A percentile compares a stretch with the other conserved stretches of the same genome.
These are phyloP conservation scores for Cryptops parisi DNA, from an alignment of 2,888 invertebrate genomes.

Conservation along the genomic window DNA sequence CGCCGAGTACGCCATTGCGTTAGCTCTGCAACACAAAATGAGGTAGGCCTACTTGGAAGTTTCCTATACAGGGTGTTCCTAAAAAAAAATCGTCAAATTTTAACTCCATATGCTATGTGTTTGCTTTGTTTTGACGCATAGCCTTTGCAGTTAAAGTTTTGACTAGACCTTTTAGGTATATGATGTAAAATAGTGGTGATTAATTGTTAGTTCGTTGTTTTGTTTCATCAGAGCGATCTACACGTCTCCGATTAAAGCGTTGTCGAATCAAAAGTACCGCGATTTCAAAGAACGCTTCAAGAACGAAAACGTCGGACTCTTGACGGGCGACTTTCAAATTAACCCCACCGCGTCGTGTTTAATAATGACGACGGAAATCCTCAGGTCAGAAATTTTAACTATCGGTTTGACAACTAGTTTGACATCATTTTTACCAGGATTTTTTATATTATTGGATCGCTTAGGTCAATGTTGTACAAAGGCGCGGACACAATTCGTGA, in stretches of 20 bases:
- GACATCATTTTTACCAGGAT: background rate
- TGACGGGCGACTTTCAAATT: conserved; percentile 92
- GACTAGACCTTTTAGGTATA: too few species aligned
- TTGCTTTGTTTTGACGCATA: too few species aligned
- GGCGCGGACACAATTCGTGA: conserved; percentile 91
- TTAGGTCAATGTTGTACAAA: conserved; percentile 75
- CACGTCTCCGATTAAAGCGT: conserved; percentile 96
- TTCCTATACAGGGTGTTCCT: too few species aligned
- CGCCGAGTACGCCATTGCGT: conserved; percentile 96
- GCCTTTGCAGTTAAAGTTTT: too few species aligned
- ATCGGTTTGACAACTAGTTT: too few species aligned
- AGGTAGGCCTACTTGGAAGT: conserved; percentile 39
- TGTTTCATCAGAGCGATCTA: conserved; percentile 57
- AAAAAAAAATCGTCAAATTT: too few species aligned
- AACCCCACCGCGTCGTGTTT: conserved; percentile 85
- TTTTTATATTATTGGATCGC: conserved; percentile 6
- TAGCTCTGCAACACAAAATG: conserved; percentile 82
- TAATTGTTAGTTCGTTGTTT: background rate
- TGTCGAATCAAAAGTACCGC: conserved; percentile 97
- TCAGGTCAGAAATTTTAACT: conserved; percentile 39
- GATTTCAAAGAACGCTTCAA: conserved; percentile 60
- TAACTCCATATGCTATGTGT: too few species aligned
- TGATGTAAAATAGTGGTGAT: too few species aligned
- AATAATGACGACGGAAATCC: conserved; percentile 98
- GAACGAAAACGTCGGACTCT: conserved; percentile 53